Evolutionary conservation across 2,888 invertebrate genomes (phyloP), one percentile per base, ranked within the genome.

Genomic region (Lordiphosa andalusiaca): DNA sequence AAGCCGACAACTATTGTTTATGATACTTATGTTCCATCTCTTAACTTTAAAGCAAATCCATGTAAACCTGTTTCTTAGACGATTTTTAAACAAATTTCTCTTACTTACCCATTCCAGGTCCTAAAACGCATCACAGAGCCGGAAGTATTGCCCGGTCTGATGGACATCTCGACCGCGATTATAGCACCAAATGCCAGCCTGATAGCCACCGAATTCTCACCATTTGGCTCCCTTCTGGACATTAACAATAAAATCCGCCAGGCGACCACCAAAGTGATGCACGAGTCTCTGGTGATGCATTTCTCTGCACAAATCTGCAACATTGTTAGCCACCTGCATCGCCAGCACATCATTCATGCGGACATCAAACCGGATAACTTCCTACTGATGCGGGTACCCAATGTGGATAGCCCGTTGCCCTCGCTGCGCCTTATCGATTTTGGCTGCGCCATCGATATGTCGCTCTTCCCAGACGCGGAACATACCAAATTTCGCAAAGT

Each of bases 281-380:
- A 93, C 82, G 95, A 95, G 87, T 91, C 92, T 67, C 91, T 97
- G 53, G 94, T 94, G 37, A 93, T 96, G 88, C 93, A 95, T 87
- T 92, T 97, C 77, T 94, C 95, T 13, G 93, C 95, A 25, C 96
- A 98, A 89, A 94, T 98, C 91, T 90, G 98, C 69, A 93, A 93
- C 68, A 95, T 97, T 67, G 92, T 98, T 12, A 93, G 95, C 83
- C 93, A 95, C 69, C 91, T 98, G 82, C 98, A 98, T 87, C 92
- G 93, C 82, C 94, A 95, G 77, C 92, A 94, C 86, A 96, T 98
- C 64, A 96, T 98, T 68, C 98, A 98, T 87, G 98, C 95, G 1
- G 98, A 98, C 87, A 94, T 98, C 48, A 98, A 98, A 87, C 98
- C 98, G 0, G 98, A 98, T 86, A 98, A 98, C 90, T 96, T 98